phyloP scores from a whole-genome alignment of 2,113 vertebrate species.

The Perccottus glenii region DNA sequence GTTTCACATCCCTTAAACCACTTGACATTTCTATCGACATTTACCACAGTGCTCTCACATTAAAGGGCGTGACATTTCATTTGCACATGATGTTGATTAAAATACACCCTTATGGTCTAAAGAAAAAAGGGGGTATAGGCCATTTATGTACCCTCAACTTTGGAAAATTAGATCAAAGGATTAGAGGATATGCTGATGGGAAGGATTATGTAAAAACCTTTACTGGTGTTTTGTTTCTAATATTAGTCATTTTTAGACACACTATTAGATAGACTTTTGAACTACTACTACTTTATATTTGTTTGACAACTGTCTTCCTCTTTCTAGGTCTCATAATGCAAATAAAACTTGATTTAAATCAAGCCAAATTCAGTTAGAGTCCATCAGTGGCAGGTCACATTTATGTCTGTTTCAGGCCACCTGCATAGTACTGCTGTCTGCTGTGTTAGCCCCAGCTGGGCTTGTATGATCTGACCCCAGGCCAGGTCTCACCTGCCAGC shows the following conservation, averaged over 20 bases:
- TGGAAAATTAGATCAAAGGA: constrained; percentile 44
- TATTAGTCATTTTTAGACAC: constrained; percentile 1
- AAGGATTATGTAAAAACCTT: constrained; percentile 22
- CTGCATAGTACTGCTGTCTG: constrained; percentile 62
- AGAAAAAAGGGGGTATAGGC: constrained; percentile 59
- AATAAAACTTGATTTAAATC: constrained; percentile 59
- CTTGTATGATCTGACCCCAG: constrained; percentile 72
- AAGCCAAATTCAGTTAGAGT: constrained; percentile 46
- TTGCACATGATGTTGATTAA: constrained; percentile 84
- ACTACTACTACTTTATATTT: too few relatives aligned
- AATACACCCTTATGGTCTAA: constrained; percentile 77
- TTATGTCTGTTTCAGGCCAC: constrained; percentile 70
- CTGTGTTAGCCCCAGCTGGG: constrained; percentile 72
- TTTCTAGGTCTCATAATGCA: constrained; percentile 31
- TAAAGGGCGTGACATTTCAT: constrained; percentile 86
- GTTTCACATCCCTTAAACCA: constrained; percentile 79
- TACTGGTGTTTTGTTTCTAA: constrained; percentile 15
- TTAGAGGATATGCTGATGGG: constrained; percentile 44
- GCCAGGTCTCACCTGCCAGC: constrained; percentile 79
- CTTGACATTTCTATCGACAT: constrained; percentile 87
- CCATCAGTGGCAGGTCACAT: constrained; percentile 71
- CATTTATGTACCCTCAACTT: constrained; percentile 58
- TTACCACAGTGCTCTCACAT: constrained; percentile 83
- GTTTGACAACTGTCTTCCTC: constrained; percentile 10
- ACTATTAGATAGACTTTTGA: too few relatives aligned